phyloP scores from a whole-genome alignment of 23 tunicate genomes.

The Aplidium turbinatum region DNA sequence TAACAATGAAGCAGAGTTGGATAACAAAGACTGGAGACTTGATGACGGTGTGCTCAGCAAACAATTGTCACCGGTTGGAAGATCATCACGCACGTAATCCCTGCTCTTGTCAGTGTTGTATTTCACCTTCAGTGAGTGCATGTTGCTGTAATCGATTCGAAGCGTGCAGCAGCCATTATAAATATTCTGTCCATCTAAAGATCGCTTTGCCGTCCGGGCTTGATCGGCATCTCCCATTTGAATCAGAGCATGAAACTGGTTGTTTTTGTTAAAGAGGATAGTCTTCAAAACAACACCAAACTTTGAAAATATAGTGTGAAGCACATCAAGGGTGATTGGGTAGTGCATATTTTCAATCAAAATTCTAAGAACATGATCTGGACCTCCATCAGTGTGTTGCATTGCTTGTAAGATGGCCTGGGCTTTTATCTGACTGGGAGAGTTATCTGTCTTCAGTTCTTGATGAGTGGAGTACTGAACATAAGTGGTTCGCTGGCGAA shows the following conservation, averaged over 20 bases:
- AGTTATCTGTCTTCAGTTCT: constrained; percentile 88
- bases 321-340: constrained; percentile 84
- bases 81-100: constrained; percentile 86
- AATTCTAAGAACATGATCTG: constrained; percentile 90
- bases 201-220: constrained; percentile 84
- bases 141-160: constrained; percentile 89
- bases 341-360: constrained; percentile 93
- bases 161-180: constrained; percentile 92
- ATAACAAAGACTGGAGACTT: constrained; percentile 50
- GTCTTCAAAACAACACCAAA: constrained; percentile 88
- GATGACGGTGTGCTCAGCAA: constrained; percentile 43
- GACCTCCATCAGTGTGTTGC: constrained; percentile 91
- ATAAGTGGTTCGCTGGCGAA: constrained; percentile 79
- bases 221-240: constrained; percentile 89
- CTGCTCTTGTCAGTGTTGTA: constrained; percentile 94
- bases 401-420: constrained; percentile 81
- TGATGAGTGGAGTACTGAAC: constrained; percentile 93
- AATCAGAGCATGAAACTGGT: constrained; percentile 96
- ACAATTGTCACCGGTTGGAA: constrained; percentile 70
- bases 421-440: constrained; percentile 89
- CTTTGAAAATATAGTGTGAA: constrained; percentile 78
- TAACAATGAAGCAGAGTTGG: constrained; percentile 28
- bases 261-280: constrained; percentile 91
- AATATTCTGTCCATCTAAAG: constrained; percentile 89
- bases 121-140: constrained; percentile 74